Percentiles rank a stretch among this genome's conserved stretches.
Conservation (phyloP, 2,797 vertebrate species). For the Danio tinwini region DNA sequence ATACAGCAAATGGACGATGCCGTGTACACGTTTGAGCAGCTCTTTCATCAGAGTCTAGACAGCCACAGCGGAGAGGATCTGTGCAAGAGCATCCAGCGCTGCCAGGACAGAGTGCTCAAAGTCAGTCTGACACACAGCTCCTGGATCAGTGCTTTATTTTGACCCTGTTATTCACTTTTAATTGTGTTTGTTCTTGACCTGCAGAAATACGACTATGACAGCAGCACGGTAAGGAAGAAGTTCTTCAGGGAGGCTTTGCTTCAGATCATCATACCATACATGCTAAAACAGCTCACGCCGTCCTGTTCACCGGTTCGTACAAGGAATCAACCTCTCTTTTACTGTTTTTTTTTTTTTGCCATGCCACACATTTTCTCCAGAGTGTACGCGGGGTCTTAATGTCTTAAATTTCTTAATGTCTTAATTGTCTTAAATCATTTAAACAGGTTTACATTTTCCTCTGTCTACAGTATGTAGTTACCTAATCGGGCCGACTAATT, state of each 20-base stretch:
- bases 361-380: too few species aligned
- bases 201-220: conserved; percentile 97
- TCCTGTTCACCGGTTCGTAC: conserved; percentile 85
- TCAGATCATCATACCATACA: conserved; percentile 95
- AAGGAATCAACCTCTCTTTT: background rate
- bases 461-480: too few species aligned
- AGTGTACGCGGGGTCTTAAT: too few species aligned
- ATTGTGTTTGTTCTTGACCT: background rate
- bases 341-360: too few species aligned
- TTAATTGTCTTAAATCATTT: too few species aligned
- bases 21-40: conserved; percentile 93
- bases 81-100: conserved; percentile 89
- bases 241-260: conserved; percentile 97
- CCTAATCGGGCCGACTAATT: too few species aligned
- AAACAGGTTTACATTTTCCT: too few species aligned
- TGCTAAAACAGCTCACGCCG: conserved; percentile 90
- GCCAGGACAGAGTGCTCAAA: conserved; percentile 95
- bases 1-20: conserved; percentile 94
- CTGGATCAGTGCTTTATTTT: background rate
- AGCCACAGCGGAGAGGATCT: conserved; percentile 82
- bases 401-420: too few species aligned
- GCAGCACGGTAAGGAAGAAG: conserved; percentile 94
- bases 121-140: conserved; percentile 69
- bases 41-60: conserved; percentile 89
- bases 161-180: background rate